phyloP scores from a whole-genome alignment of 1,140 invertebrate genomes.

The Trypoxylus dichotomus region DNA sequence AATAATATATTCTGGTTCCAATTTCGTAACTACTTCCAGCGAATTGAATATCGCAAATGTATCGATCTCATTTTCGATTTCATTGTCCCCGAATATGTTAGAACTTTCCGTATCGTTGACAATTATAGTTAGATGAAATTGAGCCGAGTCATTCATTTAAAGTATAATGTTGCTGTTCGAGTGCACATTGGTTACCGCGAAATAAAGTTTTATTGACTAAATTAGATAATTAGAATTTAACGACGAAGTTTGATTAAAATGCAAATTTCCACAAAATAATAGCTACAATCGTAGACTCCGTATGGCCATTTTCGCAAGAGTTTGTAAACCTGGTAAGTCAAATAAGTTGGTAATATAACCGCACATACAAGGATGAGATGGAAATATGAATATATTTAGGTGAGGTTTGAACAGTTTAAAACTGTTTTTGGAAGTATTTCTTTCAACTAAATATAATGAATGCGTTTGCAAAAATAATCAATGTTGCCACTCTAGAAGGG shows the following conservation, averaged over 20 bases:
- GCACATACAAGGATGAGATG: no score
- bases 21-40: background rate
- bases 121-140: slow-evolving; percentile 15
- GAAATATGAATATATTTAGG: no score
- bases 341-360: no score
- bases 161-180: background rate
- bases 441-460: no score
- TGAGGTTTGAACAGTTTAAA: no score
- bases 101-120: slow-evolving; percentile 17
- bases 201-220: background rate
- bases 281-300: background rate
- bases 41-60: slow-evolving; percentile 2
- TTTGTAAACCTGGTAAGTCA: no score
- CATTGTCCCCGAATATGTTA: background rate
- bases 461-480: no score
- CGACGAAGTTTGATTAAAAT: background rate
- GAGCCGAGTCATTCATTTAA: background rate
- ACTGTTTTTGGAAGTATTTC: no score
- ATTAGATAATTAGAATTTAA: background rate
- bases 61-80: slow-evolving; percentile 20
- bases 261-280: background rate
- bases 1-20: background rate
- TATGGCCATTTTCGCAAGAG: background rate
- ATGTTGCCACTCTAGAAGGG: no score
- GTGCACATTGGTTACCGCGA: background rate